These are phyloP conservation scores for Heterohyrax brucei DNA, from an alignment of 2,797 vertebrate species.

Conservation along the genomic window DNA sequence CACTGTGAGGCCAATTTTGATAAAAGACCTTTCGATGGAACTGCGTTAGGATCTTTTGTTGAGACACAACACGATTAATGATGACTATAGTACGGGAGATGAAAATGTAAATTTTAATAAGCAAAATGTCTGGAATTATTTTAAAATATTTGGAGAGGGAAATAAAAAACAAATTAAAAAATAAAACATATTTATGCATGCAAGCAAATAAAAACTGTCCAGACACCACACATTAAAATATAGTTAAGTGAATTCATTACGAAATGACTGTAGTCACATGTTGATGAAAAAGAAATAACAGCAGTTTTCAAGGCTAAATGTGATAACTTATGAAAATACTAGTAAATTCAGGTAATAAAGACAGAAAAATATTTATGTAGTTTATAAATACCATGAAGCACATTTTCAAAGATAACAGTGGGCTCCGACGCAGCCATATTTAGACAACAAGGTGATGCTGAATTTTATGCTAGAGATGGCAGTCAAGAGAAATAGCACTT, in stretches of 20 bases:
- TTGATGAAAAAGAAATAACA: constrained; percentile 9
- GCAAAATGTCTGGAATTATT: background rate
- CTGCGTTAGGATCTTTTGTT: background rate
- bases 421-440: background rate
- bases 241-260: background rate
- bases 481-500: background rate
- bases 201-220: background rate
- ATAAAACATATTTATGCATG: background rate
- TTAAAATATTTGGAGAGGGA: background rate
- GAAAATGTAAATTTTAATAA: constrained; percentile 44
- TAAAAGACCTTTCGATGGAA: background rate
- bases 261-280: background rate
- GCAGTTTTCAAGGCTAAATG: constrained; percentile 49
- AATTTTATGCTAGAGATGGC: background rate
- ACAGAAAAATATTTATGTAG: background rate
- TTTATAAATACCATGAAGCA: background rate
- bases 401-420: background rate
- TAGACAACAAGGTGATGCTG: background rate
- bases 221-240: background rate
- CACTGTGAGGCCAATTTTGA: background rate
- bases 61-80: background rate
- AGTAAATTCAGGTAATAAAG: background rate
- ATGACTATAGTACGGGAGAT: constrained; percentile 10
- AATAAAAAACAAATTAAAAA: background rate
- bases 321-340: constrained; percentile 30